Evolutionary conservation across 2,113 vertebrate genomes (phyloP), one percentile per base, ranked within the genome.

Genomic region (Microtus oregoni): DNA sequence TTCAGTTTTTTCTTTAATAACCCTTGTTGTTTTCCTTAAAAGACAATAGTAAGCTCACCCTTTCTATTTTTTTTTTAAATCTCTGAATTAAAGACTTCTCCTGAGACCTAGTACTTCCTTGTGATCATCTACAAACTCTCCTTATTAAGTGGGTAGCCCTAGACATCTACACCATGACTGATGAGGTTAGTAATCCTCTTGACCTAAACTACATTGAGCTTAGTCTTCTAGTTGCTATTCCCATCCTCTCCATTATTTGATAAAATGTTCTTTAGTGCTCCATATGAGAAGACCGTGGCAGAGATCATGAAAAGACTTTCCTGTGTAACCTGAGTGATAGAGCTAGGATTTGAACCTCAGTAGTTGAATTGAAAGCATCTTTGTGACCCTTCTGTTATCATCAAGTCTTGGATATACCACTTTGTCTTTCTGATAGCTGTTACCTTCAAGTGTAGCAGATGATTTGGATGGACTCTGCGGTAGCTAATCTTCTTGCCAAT

Each of bases 1-100:
- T 90, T 94, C 52, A 65, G 26, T 72, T 14, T 68, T 28, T 78
- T 86, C 30, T 17, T 50, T 13, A 72, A 0, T 86, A 67, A 38
- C 30, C 38, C 5, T 68, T 90, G 24, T 70, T 95, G 14, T 89
- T 89, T 96, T 81, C 47, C 8, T 95, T 47, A 47, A 44, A 90
- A 92, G 52, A 8, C 38, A 58, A 4, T 72, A 70, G 52, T 90
- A 61, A 91, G 26, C 12, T 94, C 52, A 17, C 4, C 13, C 7
- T 94, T 47, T 47, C 47, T 8, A 47, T 47, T 47, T 47, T 47
- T 58, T 58, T 20, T 55, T 91, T 35, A 72, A 95, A 73, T 26
- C 35, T 86, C 26, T 88, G 61, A n/a, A 58, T 65, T 28, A 61
- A 94, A 35, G 32, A 47, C 44, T 63, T 9, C 91, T 82, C 47